Evolutionary conservation across 2,113 vertebrate species (phyloP), one percentile per base, ranked within the genome.

Genomic region (Hemiprocne comata): DNA sequence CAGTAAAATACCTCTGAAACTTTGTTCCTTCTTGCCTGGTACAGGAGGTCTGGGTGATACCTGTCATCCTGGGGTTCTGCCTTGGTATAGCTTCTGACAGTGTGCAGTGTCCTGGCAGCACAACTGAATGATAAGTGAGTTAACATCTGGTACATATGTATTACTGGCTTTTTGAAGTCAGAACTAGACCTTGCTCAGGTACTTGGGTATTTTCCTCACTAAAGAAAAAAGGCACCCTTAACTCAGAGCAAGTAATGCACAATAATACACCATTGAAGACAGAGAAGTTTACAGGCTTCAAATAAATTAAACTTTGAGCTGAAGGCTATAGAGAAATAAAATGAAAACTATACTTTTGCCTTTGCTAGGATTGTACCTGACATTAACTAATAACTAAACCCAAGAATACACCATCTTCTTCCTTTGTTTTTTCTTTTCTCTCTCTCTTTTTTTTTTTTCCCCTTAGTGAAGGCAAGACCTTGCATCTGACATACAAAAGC

Each of bases 1-100:
- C 40, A 66, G 7, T 4, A 31, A 61, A 91, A 50, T 42, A 33
- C 6, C 67, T 75, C 92, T 76, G 17, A 91, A 44, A 75, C 70
- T 50, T 72, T 58, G n/a, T 73, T 54, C 1, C 0, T 62, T 80
- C 20, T 79, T 14, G 9, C 0, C 0, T 0, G 2, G 13, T 44
- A 16, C 31, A 23, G 46, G 67, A 83, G 13, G 33, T 31, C 50
- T 34, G 24, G 79, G 25, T 29, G 55, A 19, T 34, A 36, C 1
- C 88, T 83, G 50, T 46, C 26, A 16, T 20, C 67, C 40, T n/a
- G 58, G 36, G 36, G 69, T 83, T 20, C 72, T 53, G 6, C 40
- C 50, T 55, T 12, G 11, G 11, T 19, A 2, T 44, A 82, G 25
- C 33, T 51, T 74, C 60, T 44, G 65, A 58, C 40, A 74, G 2